Evolutionary conservation across 2,797 vertebrate species (phyloP), one percentile per base, ranked within the genome.

Genomic region (Danio choprae): DNA sequence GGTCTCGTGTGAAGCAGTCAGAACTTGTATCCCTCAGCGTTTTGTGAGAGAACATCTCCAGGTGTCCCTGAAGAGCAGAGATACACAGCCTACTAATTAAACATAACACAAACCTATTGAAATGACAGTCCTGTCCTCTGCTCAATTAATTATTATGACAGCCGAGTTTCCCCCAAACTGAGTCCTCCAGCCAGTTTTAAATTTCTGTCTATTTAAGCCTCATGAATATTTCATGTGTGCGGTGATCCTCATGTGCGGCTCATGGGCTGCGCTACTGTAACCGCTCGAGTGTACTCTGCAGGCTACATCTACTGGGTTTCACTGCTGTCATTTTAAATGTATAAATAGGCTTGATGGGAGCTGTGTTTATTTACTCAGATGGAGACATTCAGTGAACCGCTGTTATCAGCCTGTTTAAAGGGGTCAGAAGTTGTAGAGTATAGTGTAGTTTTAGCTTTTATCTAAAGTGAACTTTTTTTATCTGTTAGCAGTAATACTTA

Each of bases 21-120:
- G 51, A 63, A 68, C 51, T 63, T 46, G 51, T 55, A 59, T 50
- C 65, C 44, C 58, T 78, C 69, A 70, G 38, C 6, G 64, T 81
- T 48, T 50, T 13, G 6, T 65, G 68, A 60, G 51, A 65, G 53
- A 80, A n/a, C 71, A 15, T 82, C 83, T 84, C 62, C 6, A 36
- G 60, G 68, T 59, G 71, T 86, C 81, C 81, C 83, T 65, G 0
- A 75, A 84, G 84, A 86, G 44, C 41, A 74, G 67, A 58, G 59
- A 82, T 71, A 79, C 76, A 70, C 68, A 77, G 60, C 83, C 22
- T 65, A 86, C 86, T 90, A 89, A 89, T 92, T 89, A 90, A 88
- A 80, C 78, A 20, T 69, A 86, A 80, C 87, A 81, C 84, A 82
- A 73, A 89, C 90, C 85, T 81, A 38, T 89, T 84, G 85, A 80